Evolutionary conservation across 30 jellyfish, hydroid and myxozoan genomes (phyloP), one percentile per base, ranked within the genome.

Genomic region (Haliclystus octoradiatus): DNA sequence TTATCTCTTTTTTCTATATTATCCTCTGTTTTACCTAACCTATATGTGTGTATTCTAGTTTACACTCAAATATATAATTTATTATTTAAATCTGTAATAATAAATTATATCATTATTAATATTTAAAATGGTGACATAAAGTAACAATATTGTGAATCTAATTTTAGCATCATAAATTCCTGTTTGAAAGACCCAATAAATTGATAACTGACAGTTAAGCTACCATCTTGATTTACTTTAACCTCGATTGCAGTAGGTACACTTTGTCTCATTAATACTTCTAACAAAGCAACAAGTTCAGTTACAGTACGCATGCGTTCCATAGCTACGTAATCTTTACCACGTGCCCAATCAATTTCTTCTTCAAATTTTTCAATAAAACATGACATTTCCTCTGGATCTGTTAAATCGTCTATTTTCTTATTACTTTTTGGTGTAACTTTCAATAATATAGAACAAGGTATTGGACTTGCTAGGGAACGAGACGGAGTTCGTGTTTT

Each of bases 151-250:
- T 71, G 77, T 22, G 95, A 74, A 60, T 83, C 69, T 28, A 83
- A 53, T 26, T 63, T 71, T 72, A 83, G 73, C 91, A 74, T 83
- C 95, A 83, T 83, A 33, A 83, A 83, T 24, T 74, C 84, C 50
- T 83, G 95, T 22, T 83, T 83, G 71, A 82, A 82, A 63, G 72
- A 40, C 26, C 34, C 67, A 7, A 82, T 33, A 50, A 74, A 64
- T 69, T 83, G 95, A 33, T 83, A 83, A 47, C 84, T 60, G 33
- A 83, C 49, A 7, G 95, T 72, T 63, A 83, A 63, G 53, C 63
- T 70, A 32, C 72, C 13, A 28, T 74, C 85, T 19, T 31, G 33
- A 33, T 61, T 83, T 35, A 74, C 68, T 33, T 75, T 82, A 9
- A 83, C 23, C 26, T 83, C 95, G 28, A 74, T 71, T 26, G 84